Percentiles rank a stretch among this genome's conserved stretches.
Evolutionary conservation across 2,888 invertebrate genomes (phyloP).

Genomic region (Acronicta psi): DNA sequence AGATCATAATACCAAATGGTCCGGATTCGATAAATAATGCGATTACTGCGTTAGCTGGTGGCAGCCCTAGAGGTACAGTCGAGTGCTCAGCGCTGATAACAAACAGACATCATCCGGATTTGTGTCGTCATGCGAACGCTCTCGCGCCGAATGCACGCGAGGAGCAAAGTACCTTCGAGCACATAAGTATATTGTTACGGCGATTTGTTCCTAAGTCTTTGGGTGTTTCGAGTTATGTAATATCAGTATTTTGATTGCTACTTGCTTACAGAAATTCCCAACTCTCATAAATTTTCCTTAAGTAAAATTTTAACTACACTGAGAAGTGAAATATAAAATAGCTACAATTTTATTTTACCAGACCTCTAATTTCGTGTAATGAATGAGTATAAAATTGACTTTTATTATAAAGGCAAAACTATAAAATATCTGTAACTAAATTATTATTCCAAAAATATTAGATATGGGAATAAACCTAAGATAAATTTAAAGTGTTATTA

Average conservation of each 20-base stretch:
- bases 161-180: slow-evolving; percentile 35
- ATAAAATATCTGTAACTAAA: no score
- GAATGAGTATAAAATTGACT: no score
- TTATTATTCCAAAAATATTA: no score
- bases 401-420: no score
- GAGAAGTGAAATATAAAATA: no score
- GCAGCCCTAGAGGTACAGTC: slow-evolving; percentile 77
- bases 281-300: no score
- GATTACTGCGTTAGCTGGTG: slow-evolving; percentile 73
- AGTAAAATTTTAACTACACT: no score
- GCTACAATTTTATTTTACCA: no score
- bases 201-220: slow-evolving; percentile 52
- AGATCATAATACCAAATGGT: slow-evolving; percentile 70
- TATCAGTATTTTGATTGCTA: slow-evolving; percentile 3
- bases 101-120: slow-evolving; percentile 89
- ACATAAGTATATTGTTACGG: slow-evolving; percentile 51
- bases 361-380: no score
- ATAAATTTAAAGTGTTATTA: neutral
- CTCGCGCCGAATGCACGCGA: slow-evolving; percentile 54
- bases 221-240: slow-evolving; percentile 20
- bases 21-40: slow-evolving; percentile 78
- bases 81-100: slow-evolving; percentile 88
- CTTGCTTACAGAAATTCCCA: no score
- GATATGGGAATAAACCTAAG: neutral
- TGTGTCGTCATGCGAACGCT: slow-evolving; percentile 84